Evolutionary conservation across 2,888 invertebrate species (phyloP).

Genomic region (Lymantria monacha): DNA sequence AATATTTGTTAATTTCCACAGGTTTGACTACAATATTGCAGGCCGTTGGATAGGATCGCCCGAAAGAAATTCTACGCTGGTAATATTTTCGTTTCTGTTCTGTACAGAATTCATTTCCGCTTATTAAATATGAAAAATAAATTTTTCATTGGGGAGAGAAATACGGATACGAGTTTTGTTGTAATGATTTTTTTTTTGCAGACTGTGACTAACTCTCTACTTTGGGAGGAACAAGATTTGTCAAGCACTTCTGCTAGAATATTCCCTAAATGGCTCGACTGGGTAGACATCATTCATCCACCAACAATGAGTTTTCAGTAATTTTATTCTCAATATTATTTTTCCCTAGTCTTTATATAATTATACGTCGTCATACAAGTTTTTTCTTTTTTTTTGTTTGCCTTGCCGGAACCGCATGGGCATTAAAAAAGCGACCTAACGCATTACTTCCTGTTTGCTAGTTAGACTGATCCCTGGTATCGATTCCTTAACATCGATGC

Average conservation of each 20-base stretch:
- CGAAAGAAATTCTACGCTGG: constrained; percentile 59
- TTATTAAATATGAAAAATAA: neutral
- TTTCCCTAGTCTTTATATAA: no score
- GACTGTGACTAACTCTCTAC: constrained; percentile 65
- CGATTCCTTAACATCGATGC: no score
- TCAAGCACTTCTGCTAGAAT: constrained; percentile 63
- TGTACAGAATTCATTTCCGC: neutral
- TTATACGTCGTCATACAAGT: no score
- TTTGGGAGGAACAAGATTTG: constrained; percentile 68
- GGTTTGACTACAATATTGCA: constrained; percentile 65
- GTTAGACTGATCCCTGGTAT: no score
- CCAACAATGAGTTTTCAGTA: constrained; percentile 60
- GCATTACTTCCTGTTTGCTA: no score
- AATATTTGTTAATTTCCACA: constrained; percentile 26
- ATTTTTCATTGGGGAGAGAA: neutral
- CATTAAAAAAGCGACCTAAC: no score
- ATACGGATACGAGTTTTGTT: neutral
- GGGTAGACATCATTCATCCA: constrained; percentile 68
- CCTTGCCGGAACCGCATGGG: no score
- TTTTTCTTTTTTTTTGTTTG: no score
- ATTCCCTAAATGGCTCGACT: constrained; percentile 62
- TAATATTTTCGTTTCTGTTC: constrained; percentile 22
- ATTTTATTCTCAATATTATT: constrained; percentile 12
- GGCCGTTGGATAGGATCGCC: constrained; percentile 70
- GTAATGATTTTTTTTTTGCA: constrained; percentile 21